Percentiles rank a stretch among this genome's conserved stretches.
Conservation (phyloP, 2,888 invertebrate species). For the Halictus ligatus region DNA sequence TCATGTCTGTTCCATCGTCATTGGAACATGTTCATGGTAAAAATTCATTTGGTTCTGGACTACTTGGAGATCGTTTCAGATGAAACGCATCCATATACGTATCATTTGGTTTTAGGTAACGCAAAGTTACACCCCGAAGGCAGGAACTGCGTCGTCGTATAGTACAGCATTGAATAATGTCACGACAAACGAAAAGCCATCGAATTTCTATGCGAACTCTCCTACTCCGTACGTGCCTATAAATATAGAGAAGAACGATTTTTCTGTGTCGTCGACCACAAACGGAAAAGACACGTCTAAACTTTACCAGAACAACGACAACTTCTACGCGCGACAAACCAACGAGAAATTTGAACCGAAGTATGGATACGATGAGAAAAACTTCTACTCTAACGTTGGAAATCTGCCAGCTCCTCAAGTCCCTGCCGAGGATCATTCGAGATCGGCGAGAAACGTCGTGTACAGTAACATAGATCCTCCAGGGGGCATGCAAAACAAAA, state of each 20-base stretch:
- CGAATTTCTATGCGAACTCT: slow-evolving; percentile 81
- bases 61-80: background rate
- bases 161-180: slow-evolving; percentile 88
- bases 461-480: slow-evolving; percentile 83
- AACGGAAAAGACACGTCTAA: slow-evolving; percentile 76
- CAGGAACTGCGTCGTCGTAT: slow-evolving; percentile 90
- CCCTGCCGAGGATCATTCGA: slow-evolving; percentile 74
- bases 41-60: background rate
- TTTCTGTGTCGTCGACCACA: slow-evolving; percentile 61
- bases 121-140: slow-evolving; percentile 90
- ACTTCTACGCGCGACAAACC: slow-evolving; percentile 77
- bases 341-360: slow-evolving; percentile 79
- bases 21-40: slow-evolving; percentile 51
- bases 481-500: slow-evolving; percentile 76
- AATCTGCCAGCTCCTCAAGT: slow-evolving; percentile 79
- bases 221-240: slow-evolving; percentile 79
- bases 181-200: slow-evolving; percentile 76
- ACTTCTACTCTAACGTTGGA: slow-evolving; percentile 82
- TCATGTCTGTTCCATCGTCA: slow-evolving; percentile 47
- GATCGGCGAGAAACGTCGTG: slow-evolving; percentile 78
- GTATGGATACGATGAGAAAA: slow-evolving; percentile 80
- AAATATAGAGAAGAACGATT: slow-evolving; percentile 81
- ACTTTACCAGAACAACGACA: slow-evolving; percentile 79
- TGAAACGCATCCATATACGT: background rate
- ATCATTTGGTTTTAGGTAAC: slow-evolving; percentile 87